Conservation (phyloP, 92 coral and sea anemone species). For the Metridium senile region DNA sequence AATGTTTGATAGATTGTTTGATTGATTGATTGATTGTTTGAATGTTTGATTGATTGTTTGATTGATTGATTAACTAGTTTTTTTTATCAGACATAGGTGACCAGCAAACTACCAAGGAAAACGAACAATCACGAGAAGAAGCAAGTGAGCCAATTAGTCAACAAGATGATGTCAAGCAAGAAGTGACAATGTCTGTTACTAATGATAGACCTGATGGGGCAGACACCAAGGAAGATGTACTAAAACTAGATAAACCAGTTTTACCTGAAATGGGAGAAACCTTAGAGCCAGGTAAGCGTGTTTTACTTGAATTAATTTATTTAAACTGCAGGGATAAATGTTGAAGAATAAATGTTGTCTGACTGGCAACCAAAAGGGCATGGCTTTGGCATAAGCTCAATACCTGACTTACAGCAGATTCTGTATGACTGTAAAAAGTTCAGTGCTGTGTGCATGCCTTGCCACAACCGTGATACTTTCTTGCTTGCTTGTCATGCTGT, state of each 20-base stretch:
- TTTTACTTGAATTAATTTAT: too few relatives aligned
- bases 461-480: too few relatives aligned
- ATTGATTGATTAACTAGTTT: not conserved
- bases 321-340: too few relatives aligned
- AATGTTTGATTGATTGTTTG: not conserved
- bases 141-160: not conserved
- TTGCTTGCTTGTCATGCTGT: too few relatives aligned
- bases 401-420: too few relatives aligned
- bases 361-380: not conserved
- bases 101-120: not conserved
- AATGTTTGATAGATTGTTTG: too few relatives aligned
- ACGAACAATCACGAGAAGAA: not conserved
- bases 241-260: not conserved
- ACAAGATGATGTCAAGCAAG: not conserved
- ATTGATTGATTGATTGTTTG: not conserved
- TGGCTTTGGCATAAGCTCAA: too few relatives aligned
- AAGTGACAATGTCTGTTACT: not conserved
- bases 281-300: constrained; percentile 13
- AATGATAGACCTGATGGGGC: not conserved
- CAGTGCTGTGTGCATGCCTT: too few relatives aligned
- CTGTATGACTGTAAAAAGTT: too few relatives aligned
- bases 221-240: not conserved
- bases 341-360: too few relatives aligned
- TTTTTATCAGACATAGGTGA: not conserved
- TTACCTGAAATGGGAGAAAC: constrained; percentile 11